These are phyloP conservation scores for Pseudomyrmex sp. DNA, from an alignment of 1,140 invertebrate species.

Conservation along the genomic window DNA sequence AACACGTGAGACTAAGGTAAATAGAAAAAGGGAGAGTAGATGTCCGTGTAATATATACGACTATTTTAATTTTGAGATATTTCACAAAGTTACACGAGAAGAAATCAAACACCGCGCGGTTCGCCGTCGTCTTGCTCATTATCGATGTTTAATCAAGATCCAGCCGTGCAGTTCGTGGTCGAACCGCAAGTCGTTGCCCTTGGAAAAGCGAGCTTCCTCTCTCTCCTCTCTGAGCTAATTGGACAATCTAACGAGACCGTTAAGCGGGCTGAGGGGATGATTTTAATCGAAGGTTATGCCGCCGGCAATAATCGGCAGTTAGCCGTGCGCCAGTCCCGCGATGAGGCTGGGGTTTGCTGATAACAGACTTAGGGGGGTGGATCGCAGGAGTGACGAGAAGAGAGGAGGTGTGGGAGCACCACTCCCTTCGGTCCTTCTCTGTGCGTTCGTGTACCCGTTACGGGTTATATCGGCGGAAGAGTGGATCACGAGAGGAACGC, in stretches of 20 bases:
- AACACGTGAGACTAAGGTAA: no score
- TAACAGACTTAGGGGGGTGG: constrained; percentile 79
- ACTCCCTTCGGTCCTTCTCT: constrained; percentile 52
- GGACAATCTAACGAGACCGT: constrained; percentile 67
- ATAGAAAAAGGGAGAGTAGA: no score
- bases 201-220: background rate
- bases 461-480: constrained; percentile 56
- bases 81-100: background rate
- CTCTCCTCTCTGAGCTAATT: constrained; percentile 50
- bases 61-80: background rate
- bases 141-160: constrained; percentile 33
- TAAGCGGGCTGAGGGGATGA: constrained; percentile 65
- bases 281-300: constrained; percentile 76
- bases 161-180: background rate
- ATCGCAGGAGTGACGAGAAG: constrained; percentile 22
- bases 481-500: constrained; percentile 42
- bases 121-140: background rate
- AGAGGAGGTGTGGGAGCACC: background rate
- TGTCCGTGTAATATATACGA: background rate
- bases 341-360: constrained; percentile 75
- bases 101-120: background rate
- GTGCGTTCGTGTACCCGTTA: constrained; percentile 64
- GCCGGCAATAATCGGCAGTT: constrained; percentile 78
- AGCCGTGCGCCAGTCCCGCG: constrained; percentile 65
- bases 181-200: constrained; percentile 9